Conservation (phyloP, 2,113 vertebrate species). For the mouse (Mus musculus) region GRCm39 chr8:6695001-6695500, state of each 20-base stretch:
- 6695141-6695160: neutral
- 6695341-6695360: neutral
- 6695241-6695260: neutral
- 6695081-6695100: neutral
- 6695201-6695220: neutral
- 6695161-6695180: neutral
- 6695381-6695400: neutral
- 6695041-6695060: neutral
- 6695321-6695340: neutral
- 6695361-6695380: neutral
- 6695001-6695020: slow-evolving; percentile 21
- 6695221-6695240: neutral
- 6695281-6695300: neutral
- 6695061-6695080: slow-evolving; percentile 39
- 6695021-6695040: neutral
- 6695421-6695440: neutral
- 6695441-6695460: too few species aligned
- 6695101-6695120: neutral
- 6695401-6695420: too few species aligned
- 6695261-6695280: neutral
- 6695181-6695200: slow-evolving; percentile 42
- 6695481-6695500: neutral
- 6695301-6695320: neutral
- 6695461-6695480: neutral
- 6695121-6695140: neutral